Percentiles rank a stretch among this genome's conserved stretches.
Conservation (phyloP, 1,140 invertebrate genomes). For the Trachymyrmex septentrionalis region DNA sequence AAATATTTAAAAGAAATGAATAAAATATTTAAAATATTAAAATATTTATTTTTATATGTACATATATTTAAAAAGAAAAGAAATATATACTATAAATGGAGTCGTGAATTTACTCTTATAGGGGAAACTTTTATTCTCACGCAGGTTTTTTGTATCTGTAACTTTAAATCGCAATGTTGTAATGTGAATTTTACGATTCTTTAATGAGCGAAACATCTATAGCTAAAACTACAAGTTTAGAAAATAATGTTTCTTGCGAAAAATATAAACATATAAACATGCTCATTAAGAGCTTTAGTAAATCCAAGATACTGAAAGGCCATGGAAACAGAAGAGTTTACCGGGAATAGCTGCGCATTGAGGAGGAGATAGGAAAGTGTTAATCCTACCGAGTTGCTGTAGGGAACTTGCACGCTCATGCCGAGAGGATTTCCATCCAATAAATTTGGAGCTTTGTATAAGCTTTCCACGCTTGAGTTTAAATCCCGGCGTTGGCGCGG, state of each 20-base stretch:
- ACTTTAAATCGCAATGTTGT: neutral
- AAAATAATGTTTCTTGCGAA: neutral
- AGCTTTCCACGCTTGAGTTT: constrained; percentile 87
- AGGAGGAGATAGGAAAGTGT: constrained; percentile 86
- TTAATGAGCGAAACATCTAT: neutral
- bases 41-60: too few relatives aligned
- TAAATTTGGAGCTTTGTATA: constrained; percentile 87
- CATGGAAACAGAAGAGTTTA: constrained; percentile 71
- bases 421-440: constrained; percentile 86
- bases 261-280: constrained; percentile 10
- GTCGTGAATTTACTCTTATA: neutral
- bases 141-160: neutral
- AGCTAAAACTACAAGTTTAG: constrained; percentile 16
- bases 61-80: neutral
- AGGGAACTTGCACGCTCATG: constrained; percentile 85
- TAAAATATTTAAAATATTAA: too few relatives aligned
- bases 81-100: neutral
- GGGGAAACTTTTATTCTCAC: neutral
- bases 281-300: constrained; percentile 38
- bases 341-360: constrained; percentile 80
- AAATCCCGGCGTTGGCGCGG: constrained; percentile 83
- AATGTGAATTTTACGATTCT: neutral
- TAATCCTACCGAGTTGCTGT: constrained; percentile 85
- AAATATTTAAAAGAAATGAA: neutral
- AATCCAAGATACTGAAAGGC: constrained; percentile 30